phyloP scores from a whole-genome alignment of 2,797 vertebrate species.

The Helarctos malayanus region DNA sequence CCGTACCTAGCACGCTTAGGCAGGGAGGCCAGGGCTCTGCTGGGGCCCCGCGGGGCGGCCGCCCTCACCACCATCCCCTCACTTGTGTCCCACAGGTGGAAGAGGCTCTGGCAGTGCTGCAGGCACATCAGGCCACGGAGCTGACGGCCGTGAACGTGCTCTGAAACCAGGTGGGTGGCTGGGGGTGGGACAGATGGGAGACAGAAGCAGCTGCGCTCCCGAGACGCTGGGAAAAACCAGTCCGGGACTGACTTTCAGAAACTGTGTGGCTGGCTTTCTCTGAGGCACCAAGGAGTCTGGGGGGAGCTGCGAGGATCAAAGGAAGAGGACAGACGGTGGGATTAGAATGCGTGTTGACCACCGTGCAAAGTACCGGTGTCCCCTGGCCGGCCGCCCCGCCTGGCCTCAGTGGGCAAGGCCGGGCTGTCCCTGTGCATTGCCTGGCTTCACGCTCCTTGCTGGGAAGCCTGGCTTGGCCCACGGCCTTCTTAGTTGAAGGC shows the following conservation, averaged over 20 bases:
- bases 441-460: not conserved
- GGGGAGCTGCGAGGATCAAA: not conserved
- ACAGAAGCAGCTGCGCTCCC: not conserved
- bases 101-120: conserved; percentile 95
- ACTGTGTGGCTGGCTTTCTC: not conserved
- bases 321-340: not conserved
- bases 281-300: not conserved
- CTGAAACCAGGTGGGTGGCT: conserved; percentile 82
- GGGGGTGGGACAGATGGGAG: not conserved
- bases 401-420: not conserved
- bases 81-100: conserved; percentile 91
- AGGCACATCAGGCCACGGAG: conserved; percentile 94
- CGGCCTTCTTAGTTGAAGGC: not conserved
- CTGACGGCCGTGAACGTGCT: conserved; percentile 83
- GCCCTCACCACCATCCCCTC: not conserved
- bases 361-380: not conserved
- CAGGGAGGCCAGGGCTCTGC: not conserved
- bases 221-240: not conserved
- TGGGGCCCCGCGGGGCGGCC: not conserved
- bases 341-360: accelerated
- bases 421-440: not conserved
- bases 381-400: not conserved
- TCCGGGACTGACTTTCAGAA: not conserved
- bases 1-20: not conserved
- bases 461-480: not conserved